Percentiles rank a stretch among this genome's conserved stretches.
phyloP scores from a whole-genome alignment of 2,797 vertebrate genomes.

The Falco peregrinus region DNA sequence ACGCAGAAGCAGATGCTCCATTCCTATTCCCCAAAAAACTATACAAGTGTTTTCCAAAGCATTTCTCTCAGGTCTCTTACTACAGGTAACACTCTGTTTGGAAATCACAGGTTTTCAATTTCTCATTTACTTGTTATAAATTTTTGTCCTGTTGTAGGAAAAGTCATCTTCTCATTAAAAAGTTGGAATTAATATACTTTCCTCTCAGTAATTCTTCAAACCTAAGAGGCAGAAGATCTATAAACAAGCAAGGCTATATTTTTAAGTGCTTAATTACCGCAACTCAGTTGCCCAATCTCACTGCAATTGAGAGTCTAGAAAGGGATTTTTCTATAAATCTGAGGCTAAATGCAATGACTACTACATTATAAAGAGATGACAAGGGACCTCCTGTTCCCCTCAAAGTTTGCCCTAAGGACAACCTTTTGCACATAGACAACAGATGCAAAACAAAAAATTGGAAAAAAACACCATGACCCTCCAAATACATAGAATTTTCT shows the following conservation, averaged over 20 bases:
- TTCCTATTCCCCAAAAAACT: neutral
- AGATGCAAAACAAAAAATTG: neutral
- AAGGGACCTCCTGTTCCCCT: neutral
- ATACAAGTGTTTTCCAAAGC: neutral
- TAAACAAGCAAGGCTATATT: neutral
- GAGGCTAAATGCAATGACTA: neutral
- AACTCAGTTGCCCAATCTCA: neutral
- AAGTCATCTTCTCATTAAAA: neutral
- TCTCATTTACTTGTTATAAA: neutral
- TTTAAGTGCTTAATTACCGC: neutral
- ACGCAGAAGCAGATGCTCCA: neutral
- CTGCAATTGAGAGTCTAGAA: neutral
- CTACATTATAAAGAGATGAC: neutral
- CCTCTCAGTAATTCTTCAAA: neutral
- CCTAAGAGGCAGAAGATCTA: neutral
- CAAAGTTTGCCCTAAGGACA: neutral
- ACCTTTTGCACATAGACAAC: neutral
- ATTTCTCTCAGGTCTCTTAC: neutral
- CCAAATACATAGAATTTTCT: neutral
- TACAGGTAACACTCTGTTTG: neutral
- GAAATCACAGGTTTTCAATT: neutral
- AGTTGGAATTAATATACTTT: neutral
- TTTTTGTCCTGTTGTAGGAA: neutral
- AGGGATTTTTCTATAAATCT: neutral
- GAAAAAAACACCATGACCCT: neutral